Evolutionary conservation across 2,888 invertebrate genomes (phyloP).

Genomic region (Bombylius discolor): DNA sequence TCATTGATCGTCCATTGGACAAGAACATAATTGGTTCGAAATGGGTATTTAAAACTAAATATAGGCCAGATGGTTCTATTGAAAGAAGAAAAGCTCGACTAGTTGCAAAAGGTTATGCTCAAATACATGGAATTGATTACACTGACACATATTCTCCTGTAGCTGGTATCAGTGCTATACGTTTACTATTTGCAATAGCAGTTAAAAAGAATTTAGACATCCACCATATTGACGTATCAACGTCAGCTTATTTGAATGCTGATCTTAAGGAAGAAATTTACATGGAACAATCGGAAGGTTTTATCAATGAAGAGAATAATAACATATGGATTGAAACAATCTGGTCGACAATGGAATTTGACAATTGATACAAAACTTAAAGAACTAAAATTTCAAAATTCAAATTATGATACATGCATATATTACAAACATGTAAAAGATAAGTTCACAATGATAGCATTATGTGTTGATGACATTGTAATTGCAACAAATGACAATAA

Average conservation of each 20-base stretch:
- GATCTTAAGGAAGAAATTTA: not conserved
- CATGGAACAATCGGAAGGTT: not conserved
- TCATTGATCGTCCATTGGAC: not conserved
- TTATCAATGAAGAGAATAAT: too few relatives aligned
- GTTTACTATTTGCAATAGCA: not conserved
- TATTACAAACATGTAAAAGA: too few relatives aligned
- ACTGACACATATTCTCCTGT: not conserved
- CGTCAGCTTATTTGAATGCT: slow-evolving; percentile 1
- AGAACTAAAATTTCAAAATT: too few relatives aligned
- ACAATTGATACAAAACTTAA: too few relatives aligned
- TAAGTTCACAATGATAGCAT: too few relatives aligned
- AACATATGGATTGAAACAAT: too few relatives aligned
- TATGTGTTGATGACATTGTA: too few relatives aligned
- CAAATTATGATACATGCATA: too few relatives aligned
- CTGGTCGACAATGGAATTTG: too few relatives aligned
- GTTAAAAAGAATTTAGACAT: not conserved
- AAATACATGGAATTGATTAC: not conserved
- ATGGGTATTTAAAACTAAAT: not conserved
- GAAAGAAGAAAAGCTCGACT: not conserved
- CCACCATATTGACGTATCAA: not conserved
- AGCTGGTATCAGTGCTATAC: not conserved
- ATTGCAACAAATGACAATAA: too few relatives aligned
- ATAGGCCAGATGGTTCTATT: not conserved
- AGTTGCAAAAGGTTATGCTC: slow-evolving; percentile 1
- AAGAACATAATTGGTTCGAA: not conserved